Conservation (phyloP, 1,140 invertebrate genomes). For the Cyphomyrmex costatus region DNA sequence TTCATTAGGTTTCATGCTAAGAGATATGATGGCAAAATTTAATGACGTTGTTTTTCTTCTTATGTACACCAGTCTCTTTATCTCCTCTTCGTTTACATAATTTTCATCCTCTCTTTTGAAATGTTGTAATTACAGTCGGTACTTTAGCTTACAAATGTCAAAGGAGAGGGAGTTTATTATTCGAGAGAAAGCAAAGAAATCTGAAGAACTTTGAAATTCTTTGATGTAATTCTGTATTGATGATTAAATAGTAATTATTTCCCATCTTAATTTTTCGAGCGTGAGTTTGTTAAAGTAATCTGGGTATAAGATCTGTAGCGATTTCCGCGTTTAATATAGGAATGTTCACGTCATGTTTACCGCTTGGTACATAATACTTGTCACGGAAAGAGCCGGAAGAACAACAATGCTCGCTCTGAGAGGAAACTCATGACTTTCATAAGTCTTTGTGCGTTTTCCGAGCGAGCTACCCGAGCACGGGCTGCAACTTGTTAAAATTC, state of each 20-base stretch:
- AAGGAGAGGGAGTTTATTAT: conserved; percentile 51
- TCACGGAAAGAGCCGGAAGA: conserved; percentile 43
- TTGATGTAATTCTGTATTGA: neutral
- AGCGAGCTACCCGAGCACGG: conserved; percentile 30
- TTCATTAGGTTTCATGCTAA: neutral
- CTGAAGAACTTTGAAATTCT: conserved; percentile 1
- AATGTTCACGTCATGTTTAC: conserved; percentile 51
- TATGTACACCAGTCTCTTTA: neutral
- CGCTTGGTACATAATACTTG: conserved; percentile 43
- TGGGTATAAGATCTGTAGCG: neutral
- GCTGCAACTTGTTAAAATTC: conserved; percentile 74
- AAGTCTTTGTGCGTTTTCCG: conserved; percentile 63
- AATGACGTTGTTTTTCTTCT: conserved; percentile 22
- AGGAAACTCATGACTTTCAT: conserved; percentile 69
- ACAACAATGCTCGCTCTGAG: conserved; percentile 40
- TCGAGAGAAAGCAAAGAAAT: conserved; percentile 31
- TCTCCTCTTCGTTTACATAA: conserved; percentile 22
- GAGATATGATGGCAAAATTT: conserved; percentile 22
- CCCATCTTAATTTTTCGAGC: conserved; percentile 18
- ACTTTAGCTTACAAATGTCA: conserved; percentile 39
- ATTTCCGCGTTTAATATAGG: conserved; percentile 30
- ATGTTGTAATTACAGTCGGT: conserved; percentile 34
- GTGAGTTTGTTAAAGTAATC: conserved; percentile 7
- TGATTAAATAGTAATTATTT: conserved; percentile 35
- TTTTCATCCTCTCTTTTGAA: conserved; percentile 19